Conservation (phyloP, 2,797 vertebrate genomes). For the Poecilia velifera region DNA sequence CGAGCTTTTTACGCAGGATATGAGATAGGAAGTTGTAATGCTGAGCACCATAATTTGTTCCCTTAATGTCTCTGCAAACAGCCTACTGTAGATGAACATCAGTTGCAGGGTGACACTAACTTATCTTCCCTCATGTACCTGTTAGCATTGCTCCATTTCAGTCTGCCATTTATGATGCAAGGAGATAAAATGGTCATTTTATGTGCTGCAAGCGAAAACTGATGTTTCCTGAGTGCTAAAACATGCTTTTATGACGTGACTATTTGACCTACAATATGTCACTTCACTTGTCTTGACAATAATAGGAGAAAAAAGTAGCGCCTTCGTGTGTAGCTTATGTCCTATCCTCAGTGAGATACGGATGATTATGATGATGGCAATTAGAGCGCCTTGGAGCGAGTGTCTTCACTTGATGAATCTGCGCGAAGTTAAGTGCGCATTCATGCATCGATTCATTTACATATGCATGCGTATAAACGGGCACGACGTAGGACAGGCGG, state of each 20-base stretch:
- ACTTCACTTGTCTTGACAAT: constrained; percentile 27
- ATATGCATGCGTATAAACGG: constrained; percentile 62
- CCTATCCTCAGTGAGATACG: constrained; percentile 29
- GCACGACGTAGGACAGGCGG: constrained; percentile 25
- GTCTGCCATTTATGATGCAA: not conserved
- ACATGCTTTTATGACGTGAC: constrained; percentile 2
- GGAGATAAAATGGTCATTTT: not conserved
- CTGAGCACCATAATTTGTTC: constrained; percentile 41
- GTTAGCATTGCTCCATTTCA: constrained; percentile 12
- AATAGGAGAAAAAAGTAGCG: constrained; percentile 25
- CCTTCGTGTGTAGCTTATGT: constrained; percentile 35
- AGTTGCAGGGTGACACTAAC: constrained; percentile 17
- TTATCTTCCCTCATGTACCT: constrained; percentile 9
- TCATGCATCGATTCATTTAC: constrained; percentile 64
- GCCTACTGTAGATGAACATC: constrained; percentile 30
- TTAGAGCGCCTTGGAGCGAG: constrained; percentile 53
- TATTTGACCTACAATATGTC: constrained; percentile 13
- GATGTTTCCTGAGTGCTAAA: not conserved
- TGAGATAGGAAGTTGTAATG: constrained; percentile 59
- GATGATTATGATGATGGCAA: constrained; percentile 63
- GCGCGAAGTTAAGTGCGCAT: constrained; percentile 54
- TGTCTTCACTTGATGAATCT: constrained; percentile 66
- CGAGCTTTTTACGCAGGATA: constrained; percentile 59
- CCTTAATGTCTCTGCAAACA: constrained; percentile 42
- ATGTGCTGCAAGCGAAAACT: not conserved